A percentile compares a stretch with the other conserved stretches of the same genome.
Evolutionary conservation across 2,797 vertebrate species (phyloP).

Genomic region (Channa striata): DNA sequence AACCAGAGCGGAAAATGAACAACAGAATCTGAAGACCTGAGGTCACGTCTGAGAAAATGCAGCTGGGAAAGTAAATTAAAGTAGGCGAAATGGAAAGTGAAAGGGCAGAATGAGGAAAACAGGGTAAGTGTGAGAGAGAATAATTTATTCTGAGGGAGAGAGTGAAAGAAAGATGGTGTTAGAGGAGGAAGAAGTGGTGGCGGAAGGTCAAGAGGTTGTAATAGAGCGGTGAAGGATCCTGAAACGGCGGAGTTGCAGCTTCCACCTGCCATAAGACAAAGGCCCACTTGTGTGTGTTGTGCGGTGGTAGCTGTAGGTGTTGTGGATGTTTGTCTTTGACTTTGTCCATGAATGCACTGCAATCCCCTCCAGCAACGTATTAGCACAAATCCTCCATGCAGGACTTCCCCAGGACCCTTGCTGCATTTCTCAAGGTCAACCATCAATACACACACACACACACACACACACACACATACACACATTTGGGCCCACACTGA

Average conservation of each 20-base stretch:
- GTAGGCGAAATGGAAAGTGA: constrained; percentile 62
- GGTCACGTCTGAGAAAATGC: constrained; percentile 59
- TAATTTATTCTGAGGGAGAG: constrained; percentile 37
- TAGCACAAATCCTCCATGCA: constrained; percentile 41
- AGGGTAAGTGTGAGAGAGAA: constrained; percentile 24
- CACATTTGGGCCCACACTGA: constrained; percentile 15
- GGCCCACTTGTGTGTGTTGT: constrained; percentile 11
- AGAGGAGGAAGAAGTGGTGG: constrained; percentile 10
- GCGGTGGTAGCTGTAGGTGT: constrained; percentile 5
- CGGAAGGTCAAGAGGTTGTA: constrained; percentile 29
- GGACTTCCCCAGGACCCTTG: constrained; percentile 54
- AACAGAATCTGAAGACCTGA: constrained; percentile 20
- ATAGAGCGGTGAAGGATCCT: constrained; percentile 27
- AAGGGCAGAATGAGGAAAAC: constrained; percentile 52
- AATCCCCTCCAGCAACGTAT: constrained; percentile 54
- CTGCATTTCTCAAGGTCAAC: constrained; percentile 72
- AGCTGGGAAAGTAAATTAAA: constrained; percentile 66
- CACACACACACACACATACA: constrained; percentile 22
- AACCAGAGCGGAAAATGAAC: constrained; percentile 29
- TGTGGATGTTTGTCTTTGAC: constrained; percentile 30
- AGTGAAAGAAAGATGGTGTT: constrained; percentile 13
- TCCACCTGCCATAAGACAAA: constrained; percentile 33
- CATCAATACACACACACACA: constrained; percentile 30
- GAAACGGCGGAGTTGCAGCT: constrained; percentile 26
- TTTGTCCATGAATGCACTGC: constrained; percentile 43